Base-by-base conservation (phyloP, 2,797 vertebrate species). In the Enteromius afrohamiltoni region DNA sequence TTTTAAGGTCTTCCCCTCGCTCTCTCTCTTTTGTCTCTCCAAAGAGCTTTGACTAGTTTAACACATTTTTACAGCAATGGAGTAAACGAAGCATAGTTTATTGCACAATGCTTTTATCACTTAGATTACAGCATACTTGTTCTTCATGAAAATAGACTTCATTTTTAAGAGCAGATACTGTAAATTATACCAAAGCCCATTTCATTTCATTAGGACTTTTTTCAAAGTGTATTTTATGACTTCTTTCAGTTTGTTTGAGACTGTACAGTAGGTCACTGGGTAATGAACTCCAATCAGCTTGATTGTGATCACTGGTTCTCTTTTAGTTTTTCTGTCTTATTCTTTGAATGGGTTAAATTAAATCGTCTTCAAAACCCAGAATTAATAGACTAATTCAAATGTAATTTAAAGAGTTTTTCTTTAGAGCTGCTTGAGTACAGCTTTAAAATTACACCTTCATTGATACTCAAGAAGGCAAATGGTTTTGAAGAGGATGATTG, bases 211-310 rank as follows among this genome's bases (percentile, higher is more conserved):
- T 55, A 53, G 45, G 34, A 69, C 37, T 65, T 65, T 62, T 68
- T 83, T 58, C 1, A 58, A n/a, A 53, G 47, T n/a, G 34, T 76
- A 23, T 83, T 77, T 83, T 68, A 31, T 29, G 53, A 68, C 73
- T 83, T n/a, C 45, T 40, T 70, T 31, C n/a, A 6, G 17, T 37
- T 45, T n/a, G 29, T 62, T 70, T 78, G 42, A 78, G 16, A 23
- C 21, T n/a, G 21, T 70, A 49, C 65, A 49, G 65, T 77, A 62
- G 75, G 75, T 70, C 75, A 70, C 26, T 83, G 51, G 26, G 42
- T 78, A 51, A 83, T 31, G 31, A 47, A 21, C 70, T 77, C 40
- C 82, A 83, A 83, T 83, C 75, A 83, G 67, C 75, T 83, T 55
- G 37, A 83, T 77, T 78, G 75, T 78, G 53, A 78, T 78, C 26